Percentiles rank a stretch among this genome's conserved stretches.
Conservation (phyloP, 1,140 invertebrate genomes). For the Habropoda laboriosa region DNA sequence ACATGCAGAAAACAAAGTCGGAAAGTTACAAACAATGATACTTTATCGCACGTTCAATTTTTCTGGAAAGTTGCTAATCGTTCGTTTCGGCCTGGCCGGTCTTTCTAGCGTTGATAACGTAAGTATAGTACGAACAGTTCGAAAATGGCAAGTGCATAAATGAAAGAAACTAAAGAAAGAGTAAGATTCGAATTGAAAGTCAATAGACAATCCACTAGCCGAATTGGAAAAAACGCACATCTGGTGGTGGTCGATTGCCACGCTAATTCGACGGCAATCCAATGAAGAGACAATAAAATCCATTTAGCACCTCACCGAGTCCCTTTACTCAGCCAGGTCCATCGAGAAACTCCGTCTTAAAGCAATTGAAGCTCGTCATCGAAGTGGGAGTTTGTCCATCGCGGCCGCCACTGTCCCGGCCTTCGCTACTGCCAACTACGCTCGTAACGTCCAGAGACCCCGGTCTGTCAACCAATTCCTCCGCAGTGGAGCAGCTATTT, state of each 20-base stretch:
- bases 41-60: too few species aligned
- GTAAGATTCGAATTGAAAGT: not conserved
- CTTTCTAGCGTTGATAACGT: too few species aligned
- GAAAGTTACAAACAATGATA: too few species aligned
- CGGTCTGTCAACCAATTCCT: slow-evolving; percentile 21
- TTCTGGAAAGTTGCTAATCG: too few species aligned
- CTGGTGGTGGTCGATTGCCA: not conserved
- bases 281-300: slow-evolving; percentile 35
- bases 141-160: too few species aligned
- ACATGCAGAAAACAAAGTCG: too few species aligned
- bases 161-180: not conserved
- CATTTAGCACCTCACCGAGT: slow-evolving; percentile 32
- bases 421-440: slow-evolving; percentile 45
- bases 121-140: too few species aligned
- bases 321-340: slow-evolving; percentile 14
- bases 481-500: slow-evolving; percentile 46
- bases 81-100: too few species aligned
- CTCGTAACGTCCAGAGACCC: slow-evolving; percentile 23
- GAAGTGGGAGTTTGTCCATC: slow-evolving; percentile 51
- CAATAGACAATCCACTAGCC: not conserved
- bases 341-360: slow-evolving; percentile 54
- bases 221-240: not conserved
- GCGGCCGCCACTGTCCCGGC: not conserved
- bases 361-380: slow-evolving; percentile 57
- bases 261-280: slow-evolving; percentile 43